These are phyloP conservation scores for Heterotis niloticus DNA, from an alignment of 2,113 vertebrate genomes.

Conservation along the genomic window DNA sequence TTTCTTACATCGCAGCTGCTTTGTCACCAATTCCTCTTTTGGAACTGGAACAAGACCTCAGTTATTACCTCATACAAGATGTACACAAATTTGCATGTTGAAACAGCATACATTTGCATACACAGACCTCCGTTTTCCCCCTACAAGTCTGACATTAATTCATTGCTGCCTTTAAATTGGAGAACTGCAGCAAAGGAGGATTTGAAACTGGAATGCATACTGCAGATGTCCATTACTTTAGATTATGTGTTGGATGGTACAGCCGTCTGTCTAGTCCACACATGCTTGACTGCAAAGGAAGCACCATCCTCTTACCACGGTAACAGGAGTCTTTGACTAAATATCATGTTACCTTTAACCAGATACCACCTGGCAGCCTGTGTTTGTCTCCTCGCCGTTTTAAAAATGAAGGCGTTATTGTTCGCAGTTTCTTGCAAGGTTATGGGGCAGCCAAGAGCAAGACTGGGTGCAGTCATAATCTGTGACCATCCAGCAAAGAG, in stretches of 20 bases:
- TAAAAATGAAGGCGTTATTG: too few species aligned
- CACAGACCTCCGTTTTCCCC: neutral
- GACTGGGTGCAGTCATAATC: neutral
- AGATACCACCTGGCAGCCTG: neutral
- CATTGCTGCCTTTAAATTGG: neutral
- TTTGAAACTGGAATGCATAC: neutral
- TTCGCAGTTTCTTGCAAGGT: too few species aligned
- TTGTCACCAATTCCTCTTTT: too few species aligned
- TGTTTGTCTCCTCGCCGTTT: neutral
- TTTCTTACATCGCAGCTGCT: too few species aligned
- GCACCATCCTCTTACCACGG: neutral
- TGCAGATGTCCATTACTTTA: neutral
- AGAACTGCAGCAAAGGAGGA: neutral
- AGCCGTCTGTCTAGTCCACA: neutral
- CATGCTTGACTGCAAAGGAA: neutral
- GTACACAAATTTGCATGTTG: neutral
- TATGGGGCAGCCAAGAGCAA: neutral
- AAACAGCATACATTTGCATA: neutral
- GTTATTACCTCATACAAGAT: too few species aligned
- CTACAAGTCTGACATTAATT: neutral
- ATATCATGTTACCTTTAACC: slow-evolving; percentile 14
- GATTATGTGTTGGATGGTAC: neutral
- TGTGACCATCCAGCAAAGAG: neutral
- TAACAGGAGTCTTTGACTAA: slow-evolving; percentile 1
- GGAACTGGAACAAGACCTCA: too few species aligned